Evolutionary conservation across 2,888 invertebrate species (phyloP), one percentile per base, ranked within the genome.

Genomic region (Cerastoderma edule): DNA sequence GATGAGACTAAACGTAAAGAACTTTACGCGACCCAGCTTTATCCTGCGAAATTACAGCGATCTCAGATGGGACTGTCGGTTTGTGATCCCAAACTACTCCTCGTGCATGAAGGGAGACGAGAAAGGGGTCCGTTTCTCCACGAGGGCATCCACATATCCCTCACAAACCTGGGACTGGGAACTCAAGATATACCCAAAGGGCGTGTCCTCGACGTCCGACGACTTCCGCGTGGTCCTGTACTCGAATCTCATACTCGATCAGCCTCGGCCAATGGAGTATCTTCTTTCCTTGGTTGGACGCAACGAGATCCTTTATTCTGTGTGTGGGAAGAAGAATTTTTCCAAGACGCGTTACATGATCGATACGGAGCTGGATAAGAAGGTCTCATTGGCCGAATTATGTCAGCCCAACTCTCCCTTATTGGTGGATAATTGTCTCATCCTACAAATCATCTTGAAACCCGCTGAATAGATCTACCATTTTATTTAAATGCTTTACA

Each of bases 141-240:
- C 93, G 1, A 84, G 92, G 24, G 91, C 93, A 4, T 92, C 91
- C 2, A 91, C 92, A 0, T 89, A 92, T 70, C 93, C 93, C 0
- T 85, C 89, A 3, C 90, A 91, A 72, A 88, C 89, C 8, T 93
- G 93, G 93, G 93, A 93, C 35, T 93, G 93, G 93, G 92, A 92
- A 72, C 85, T 93, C 54, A 92, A 92, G 72, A 87, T 91, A 16
- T 89, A 91, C 68, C 92, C 92, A 0, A 91, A 91, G 75, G 92
- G 92, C 19, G 90, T 88, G 67, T 87, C 88, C 2, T 79, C 86
- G 22, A 87, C 87, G 27, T 82, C 85, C 13, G 91, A 91, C 27
- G 92, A 92, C 60, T 89, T 92, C 75, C 85, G 91, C 19, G 87
- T 89, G 44, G 83, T 89, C 28, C 84, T 92, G 46, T 88, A 90